Percentiles rank a stretch among this genome's conserved stretches.
These are phyloP conservation scores for Sternotherus odoratus DNA, from an alignment of 2,797 vertebrate species.

Conservation along the genomic window DNA sequence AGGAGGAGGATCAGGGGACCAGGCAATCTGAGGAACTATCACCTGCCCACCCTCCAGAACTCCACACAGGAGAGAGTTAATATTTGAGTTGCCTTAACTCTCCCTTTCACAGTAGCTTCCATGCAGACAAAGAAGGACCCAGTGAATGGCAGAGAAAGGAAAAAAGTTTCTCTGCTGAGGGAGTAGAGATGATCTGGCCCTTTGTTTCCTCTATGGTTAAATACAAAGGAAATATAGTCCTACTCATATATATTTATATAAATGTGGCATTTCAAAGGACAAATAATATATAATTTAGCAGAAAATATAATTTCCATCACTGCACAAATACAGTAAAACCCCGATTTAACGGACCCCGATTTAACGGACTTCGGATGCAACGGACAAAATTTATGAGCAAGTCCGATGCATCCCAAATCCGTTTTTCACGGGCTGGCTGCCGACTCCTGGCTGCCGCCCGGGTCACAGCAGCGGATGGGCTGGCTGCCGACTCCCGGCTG, in stretches of 20 bases:
- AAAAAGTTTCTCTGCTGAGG: not conserved
- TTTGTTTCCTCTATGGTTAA: not conserved
- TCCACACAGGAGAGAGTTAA: not conserved
- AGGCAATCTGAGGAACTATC: not conserved
- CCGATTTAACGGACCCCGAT: no score
- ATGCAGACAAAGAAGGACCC: not conserved
- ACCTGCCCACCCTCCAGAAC: not conserved
- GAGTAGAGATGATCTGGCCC: not conserved
- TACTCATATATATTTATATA: not conserved
- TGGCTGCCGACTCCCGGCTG: no score
- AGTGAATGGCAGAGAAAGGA: not conserved
- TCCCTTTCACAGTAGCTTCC: not conserved
- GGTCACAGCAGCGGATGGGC: no score
- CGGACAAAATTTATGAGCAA: no score
- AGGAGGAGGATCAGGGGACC: not conserved
- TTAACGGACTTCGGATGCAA: no score
- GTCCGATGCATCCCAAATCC: no score
- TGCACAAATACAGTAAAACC: no score
- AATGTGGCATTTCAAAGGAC: not conserved
- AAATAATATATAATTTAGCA: not conserved
- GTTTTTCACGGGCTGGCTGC: no score
- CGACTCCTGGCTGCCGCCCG: no score
- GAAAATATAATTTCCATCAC: not conserved
- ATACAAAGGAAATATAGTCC: not conserved
- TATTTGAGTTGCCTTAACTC: not conserved